phyloP scores from a whole-genome alignment of 2,888 invertebrate species.

The Hartigia nigra region DNA sequence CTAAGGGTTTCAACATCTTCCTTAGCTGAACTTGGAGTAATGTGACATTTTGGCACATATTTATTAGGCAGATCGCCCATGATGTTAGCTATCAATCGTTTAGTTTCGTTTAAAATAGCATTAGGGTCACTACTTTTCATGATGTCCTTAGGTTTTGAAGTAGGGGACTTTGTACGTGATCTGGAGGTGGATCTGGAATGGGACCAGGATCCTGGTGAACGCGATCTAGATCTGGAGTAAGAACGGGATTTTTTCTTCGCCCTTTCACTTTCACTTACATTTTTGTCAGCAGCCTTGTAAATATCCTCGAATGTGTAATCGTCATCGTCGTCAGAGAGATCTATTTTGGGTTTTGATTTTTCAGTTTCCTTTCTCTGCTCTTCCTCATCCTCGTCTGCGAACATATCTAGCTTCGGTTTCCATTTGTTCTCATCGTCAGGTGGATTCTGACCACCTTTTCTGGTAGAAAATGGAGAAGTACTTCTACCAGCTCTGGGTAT shows the following conservation, averaged over 20 bases:
- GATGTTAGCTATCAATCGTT: conserved; percentile 73
- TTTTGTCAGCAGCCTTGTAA: conserved; percentile 80
- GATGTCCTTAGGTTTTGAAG: conserved; percentile 49
- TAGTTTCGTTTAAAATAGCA: conserved; percentile 69
- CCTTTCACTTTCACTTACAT: conserved; percentile 75
- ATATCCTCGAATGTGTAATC: conserved; percentile 89
- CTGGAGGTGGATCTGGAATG: conserved; percentile 47
- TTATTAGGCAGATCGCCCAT: conserved; percentile 71
- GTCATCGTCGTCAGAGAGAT: conserved; percentile 79
- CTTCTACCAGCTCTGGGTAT: conserved; percentile 41
- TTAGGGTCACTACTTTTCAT: conserved; percentile 57
- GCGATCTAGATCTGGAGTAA: conserved; percentile 45
- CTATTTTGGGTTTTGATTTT: conserved; percentile 63
- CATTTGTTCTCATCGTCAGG: conserved; percentile 58
- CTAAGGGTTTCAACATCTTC: not conserved
- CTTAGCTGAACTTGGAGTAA: conserved; percentile 27
- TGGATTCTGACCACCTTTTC: conserved; percentile 66
- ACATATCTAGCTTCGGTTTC: conserved; percentile 62
- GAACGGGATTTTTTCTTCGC: conserved; percentile 69
- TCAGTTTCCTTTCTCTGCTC: conserved; percentile 42
- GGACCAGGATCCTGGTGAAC: conserved; percentile 53
- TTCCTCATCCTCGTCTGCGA: conserved; percentile 58
- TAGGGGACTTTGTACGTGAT: conserved; percentile 33
- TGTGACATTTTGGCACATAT: conserved; percentile 55
- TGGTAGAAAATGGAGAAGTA: conserved; percentile 68